phyloP scores from a whole-genome alignment of 2,113 vertebrate species.

The Myotis lucifugus region DNA sequence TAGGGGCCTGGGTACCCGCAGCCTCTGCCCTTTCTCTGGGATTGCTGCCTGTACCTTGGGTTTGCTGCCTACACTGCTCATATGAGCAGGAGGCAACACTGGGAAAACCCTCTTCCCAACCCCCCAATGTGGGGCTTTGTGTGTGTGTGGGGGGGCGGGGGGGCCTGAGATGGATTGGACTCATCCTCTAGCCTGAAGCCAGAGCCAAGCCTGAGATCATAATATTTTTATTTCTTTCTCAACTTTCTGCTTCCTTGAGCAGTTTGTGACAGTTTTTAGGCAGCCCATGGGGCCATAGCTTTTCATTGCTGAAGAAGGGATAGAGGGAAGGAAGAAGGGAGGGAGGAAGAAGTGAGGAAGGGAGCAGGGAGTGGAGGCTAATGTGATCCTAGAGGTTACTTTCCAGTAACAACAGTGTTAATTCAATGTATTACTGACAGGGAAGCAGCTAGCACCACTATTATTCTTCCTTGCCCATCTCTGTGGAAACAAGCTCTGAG shows the following conservation, averaged over 20 bases:
- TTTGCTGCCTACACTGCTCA: no score
- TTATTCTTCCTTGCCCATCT: neutral
- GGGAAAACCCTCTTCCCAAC: no score
- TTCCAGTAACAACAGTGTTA: neutral
- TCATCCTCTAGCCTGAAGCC: no score
- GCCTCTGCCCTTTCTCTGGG: rapidly evolving
- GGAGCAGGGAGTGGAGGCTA: rapidly evolving
- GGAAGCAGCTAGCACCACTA: rapidly evolving
- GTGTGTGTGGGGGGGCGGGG: no score
- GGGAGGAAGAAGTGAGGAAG: no score
- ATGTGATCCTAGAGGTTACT: rapidly evolving
- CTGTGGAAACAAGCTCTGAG: no score
- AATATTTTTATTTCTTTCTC: rapidly evolving
- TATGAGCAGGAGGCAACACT: no score
- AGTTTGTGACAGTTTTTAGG: neutral
- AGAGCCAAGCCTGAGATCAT: no score
- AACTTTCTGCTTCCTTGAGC: no score
- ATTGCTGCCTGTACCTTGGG: neutral
- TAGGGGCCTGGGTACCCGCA: rapidly evolving
- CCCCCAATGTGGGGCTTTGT: no score
- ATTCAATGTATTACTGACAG: rapidly evolving
- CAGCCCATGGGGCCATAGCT: rapidly evolving
- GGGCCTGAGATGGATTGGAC: no score
- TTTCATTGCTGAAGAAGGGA: neutral
- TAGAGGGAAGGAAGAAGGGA: neutral